Percentiles rank a stretch among this genome's conserved stretches.
These are phyloP conservation scores for Megalopta genalis DNA, from an alignment of 1,140 invertebrate genomes.

Conservation along the genomic window DNA sequence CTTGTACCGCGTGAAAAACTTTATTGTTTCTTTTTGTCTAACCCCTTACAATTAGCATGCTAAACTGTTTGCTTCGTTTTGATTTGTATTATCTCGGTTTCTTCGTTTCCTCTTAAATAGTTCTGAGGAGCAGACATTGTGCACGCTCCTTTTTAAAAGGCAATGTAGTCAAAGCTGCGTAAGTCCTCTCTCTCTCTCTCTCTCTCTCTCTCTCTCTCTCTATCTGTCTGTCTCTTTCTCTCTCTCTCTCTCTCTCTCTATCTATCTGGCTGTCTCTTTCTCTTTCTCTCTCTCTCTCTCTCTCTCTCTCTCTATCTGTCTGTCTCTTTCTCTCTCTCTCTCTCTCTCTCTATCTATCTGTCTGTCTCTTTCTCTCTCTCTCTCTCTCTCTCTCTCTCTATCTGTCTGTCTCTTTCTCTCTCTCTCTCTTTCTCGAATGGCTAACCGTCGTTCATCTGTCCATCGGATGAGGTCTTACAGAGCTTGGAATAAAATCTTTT, in stretches of 20 bases:
- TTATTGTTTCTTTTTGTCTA: too few relatives aligned
- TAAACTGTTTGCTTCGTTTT: neutral
- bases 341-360: too few relatives aligned
- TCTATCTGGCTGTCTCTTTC: neutral
- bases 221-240: neutral
- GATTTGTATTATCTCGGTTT: neutral
- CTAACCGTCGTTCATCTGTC: slow-evolving; percentile 25
- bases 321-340: neutral
- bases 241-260: slow-evolving; percentile 33
- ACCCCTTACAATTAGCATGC: too few relatives aligned
- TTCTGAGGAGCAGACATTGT: slow-evolving; percentile 32
- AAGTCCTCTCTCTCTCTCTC: slow-evolving; percentile 30
- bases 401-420: slow-evolving; percentile 1
- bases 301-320: neutral
- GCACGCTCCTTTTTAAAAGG: slow-evolving; percentile 52
- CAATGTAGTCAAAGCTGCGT: slow-evolving; percentile 52
- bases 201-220: too few relatives aligned
- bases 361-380: too few relatives aligned
- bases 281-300: slow-evolving; percentile 37
- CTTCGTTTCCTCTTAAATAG: slow-evolving; percentile 1
- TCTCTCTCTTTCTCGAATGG: slow-evolving; percentile 33
- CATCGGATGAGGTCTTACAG: slow-evolving; percentile 8
- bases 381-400: too few relatives aligned
- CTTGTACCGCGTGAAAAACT: too few relatives aligned
- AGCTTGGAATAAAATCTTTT: slow-evolving; percentile 18